These are phyloP conservation scores for Ammodramus savannarum DNA, from an alignment of 2,113 vertebrate species.

Conservation along the genomic window DNA sequence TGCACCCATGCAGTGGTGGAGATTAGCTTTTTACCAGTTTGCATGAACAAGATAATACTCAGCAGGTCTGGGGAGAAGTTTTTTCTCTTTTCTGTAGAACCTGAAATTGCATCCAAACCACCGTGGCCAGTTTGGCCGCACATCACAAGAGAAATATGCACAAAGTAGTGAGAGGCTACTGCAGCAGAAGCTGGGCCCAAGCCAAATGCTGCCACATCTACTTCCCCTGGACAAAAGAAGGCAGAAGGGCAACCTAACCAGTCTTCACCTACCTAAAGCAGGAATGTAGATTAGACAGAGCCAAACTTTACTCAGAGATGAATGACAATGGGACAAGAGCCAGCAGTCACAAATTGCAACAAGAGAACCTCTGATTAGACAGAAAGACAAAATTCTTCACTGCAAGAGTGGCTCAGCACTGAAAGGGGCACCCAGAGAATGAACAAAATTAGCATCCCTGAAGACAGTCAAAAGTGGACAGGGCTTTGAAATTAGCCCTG, in stretches of 20 bases:
- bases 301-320: not conserved
- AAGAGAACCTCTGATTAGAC: not conserved
- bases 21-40: not conserved
- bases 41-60: not conserved
- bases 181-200: not conserved
- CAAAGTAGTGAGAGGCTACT: not conserved
- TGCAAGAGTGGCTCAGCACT: not conserved
- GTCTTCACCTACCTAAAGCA: not conserved
- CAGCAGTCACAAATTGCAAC: not conserved
- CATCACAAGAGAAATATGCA: not conserved
- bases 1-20: not conserved
- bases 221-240: not conserved
- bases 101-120: not conserved
- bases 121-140: not conserved
- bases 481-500: not conserved
- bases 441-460: not conserved
- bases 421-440: not conserved
- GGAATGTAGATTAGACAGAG: not conserved
- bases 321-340: not conserved
- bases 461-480: not conserved
- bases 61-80: not conserved
- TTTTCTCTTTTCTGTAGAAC: not conserved
- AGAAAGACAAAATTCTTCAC: not conserved
- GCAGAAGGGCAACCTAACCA: not conserved
- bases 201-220: accelerated